These are phyloP conservation scores for Gonocerus acuteangulatus DNA, from an alignment of 2,888 invertebrate genomes.

Conservation along the genomic window DNA sequence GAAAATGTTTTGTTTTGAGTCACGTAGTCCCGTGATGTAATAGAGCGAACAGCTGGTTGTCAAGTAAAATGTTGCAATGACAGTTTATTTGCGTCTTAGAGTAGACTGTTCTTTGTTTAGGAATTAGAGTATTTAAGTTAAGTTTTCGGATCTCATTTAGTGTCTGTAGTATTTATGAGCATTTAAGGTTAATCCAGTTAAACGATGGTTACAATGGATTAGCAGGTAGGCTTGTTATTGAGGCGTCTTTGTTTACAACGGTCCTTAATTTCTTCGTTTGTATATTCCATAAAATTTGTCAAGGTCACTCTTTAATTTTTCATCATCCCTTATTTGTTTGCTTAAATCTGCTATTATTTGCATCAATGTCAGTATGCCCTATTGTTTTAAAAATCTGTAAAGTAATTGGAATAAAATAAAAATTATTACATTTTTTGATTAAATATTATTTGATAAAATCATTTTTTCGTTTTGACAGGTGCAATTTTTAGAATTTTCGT, in stretches of 20 bases:
- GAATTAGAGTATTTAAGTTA: constrained; percentile 15
- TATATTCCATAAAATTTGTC: constrained; percentile 19
- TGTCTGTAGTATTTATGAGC: neutral
- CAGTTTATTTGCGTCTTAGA: constrained; percentile 38
- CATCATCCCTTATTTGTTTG: neutral
- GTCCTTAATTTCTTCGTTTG: neutral
- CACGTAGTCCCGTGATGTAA: constrained; percentile 31
- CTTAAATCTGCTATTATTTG: neutral
- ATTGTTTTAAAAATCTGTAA: no score
- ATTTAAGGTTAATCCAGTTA: neutral
- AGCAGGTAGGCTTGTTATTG: constrained; percentile 2
- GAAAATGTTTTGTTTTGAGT: constrained; percentile 22
- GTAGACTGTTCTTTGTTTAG: constrained; percentile 26
- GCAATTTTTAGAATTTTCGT: neutral
- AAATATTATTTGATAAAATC: neutral
- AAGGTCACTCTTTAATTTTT: constrained; percentile 27
- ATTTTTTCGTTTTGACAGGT: constrained; percentile 1
- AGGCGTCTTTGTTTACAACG: constrained; percentile 22
- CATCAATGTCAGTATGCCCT: no score
- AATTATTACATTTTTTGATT: neutral
- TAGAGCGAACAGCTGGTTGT: constrained; percentile 35
- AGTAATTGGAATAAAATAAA: neutral
- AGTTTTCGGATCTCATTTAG: constrained; percentile 6
- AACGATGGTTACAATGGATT: neutral
- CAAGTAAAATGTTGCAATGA: constrained; percentile 36